Evolutionary conservation across 2,888 invertebrate species (phyloP).

Genomic region (Blastobasis lacticolella): DNA sequence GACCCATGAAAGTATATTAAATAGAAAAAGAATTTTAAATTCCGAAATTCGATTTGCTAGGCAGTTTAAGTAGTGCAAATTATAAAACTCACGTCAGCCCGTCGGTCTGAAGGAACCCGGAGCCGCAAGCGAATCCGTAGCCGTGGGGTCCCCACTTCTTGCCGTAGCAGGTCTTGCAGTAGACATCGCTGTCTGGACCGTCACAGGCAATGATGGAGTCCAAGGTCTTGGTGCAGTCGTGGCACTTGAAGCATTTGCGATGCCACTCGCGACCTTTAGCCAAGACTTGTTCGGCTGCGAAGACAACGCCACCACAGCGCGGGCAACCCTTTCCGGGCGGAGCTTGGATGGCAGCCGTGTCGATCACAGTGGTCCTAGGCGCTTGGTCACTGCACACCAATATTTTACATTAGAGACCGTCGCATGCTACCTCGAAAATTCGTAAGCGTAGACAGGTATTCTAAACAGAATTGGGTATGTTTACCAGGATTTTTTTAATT

Average conservation of each 20-base stretch:
- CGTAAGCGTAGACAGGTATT: too few relatives aligned
- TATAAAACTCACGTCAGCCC: constrained; percentile 82
- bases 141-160: constrained; percentile 98
- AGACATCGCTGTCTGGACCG: constrained; percentile 93
- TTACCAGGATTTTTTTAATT: too few relatives aligned
- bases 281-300: constrained; percentile 94
- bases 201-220: constrained; percentile 97
- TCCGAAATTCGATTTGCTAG: too few relatives aligned
- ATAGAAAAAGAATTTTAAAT: too few relatives aligned
- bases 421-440: too few relatives aligned
- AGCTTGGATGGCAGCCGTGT: constrained; percentile 87
- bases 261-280: constrained; percentile 95
- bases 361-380: constrained; percentile 83
- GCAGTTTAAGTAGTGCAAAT: neutral
- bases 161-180: constrained; percentile 98
- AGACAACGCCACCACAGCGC: constrained; percentile 91
- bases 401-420: neutral
- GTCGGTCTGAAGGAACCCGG: constrained; percentile 94
- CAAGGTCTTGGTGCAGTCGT: constrained; percentile 92
- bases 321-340: constrained; percentile 91
- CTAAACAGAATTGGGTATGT: too few relatives aligned
- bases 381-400: constrained; percentile 78
- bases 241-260: constrained; percentile 94
- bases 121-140: constrained; percentile 96
- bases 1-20: too few relatives aligned